Conservation (phyloP, 2,113 vertebrate species). For the Aramus guarauna region DNA sequence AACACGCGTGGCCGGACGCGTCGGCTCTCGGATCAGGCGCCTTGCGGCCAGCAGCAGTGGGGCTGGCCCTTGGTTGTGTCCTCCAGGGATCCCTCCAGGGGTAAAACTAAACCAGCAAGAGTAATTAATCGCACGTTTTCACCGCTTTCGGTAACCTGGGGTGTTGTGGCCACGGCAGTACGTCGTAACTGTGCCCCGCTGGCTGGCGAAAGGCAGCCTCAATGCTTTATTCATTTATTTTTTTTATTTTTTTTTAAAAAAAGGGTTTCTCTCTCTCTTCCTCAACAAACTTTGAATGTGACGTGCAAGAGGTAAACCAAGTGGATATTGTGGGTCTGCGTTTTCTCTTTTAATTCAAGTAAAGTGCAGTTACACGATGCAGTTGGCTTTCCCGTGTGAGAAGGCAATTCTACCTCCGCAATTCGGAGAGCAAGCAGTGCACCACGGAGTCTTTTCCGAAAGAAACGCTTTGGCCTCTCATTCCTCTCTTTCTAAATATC, state of each 20-base stretch:
- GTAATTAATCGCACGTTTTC: neutral
- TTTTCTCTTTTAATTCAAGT: neutral
- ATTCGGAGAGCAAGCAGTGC: neutral
- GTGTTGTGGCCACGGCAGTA: neutral
- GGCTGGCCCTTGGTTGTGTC: neutral
- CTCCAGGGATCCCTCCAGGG: rapidly evolving
- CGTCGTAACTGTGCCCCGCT: rapidly evolving
- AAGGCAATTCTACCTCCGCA: neutral
- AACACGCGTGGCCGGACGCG: rapidly evolving
- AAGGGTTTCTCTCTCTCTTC: neutral
- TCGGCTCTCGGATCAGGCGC: rapidly evolving
- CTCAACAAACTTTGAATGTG: neutral
- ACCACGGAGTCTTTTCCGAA: neutral
- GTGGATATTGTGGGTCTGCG: neutral
- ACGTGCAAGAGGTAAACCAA: neutral
- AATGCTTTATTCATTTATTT: rapidly evolving
- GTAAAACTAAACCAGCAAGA: neutral
- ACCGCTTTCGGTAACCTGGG: neutral
- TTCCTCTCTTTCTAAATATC: neutral
- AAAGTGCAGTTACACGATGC: neutral
- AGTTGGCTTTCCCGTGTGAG: neutral
- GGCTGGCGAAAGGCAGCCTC: neutral
- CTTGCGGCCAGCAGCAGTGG: rapidly evolving
- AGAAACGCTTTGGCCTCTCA: neutral
- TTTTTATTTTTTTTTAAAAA: neutral